These are phyloP conservation scores for Zeugodacus cucurbitae DNA, from an alignment of 1,140 invertebrate species.

Conservation along the genomic window DNA sequence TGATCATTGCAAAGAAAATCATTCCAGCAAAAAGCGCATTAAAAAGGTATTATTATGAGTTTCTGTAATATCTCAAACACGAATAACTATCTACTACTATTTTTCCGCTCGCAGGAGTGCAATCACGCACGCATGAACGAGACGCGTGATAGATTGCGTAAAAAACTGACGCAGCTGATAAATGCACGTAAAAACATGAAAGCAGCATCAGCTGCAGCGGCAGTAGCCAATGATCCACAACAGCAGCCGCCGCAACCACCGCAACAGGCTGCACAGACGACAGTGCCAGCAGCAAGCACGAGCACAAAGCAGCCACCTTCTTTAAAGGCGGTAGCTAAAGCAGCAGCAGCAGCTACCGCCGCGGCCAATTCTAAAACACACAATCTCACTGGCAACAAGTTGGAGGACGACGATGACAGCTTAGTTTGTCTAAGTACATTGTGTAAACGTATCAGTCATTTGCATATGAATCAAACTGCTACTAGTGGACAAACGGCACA, in stretches of 20 bases:
- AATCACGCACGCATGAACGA: conserved; percentile 66
- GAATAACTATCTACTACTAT: not conserved
- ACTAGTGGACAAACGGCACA: not conserved
- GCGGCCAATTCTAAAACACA: conserved; percentile 19
- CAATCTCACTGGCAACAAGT: conserved; percentile 12
- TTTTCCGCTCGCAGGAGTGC: conserved; percentile 50
- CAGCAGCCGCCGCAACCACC: conserved; percentile 40
- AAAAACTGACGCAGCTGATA: conserved; percentile 65
- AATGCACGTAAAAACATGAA: conserved; percentile 58
- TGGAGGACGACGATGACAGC: conserved; percentile 42
- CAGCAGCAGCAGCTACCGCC: conserved; percentile 48
- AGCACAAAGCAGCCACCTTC: conserved; percentile 49
- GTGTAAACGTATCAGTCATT: conserved; percentile 55
- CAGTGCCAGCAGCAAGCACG: conserved; percentile 19
- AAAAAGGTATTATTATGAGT: conserved; percentile 49
- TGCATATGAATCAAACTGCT: conserved; percentile 39
- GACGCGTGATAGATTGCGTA: conserved; percentile 67
- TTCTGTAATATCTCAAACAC: not conserved
- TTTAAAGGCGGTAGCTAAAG: conserved; percentile 54
- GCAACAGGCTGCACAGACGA: conserved; percentile 35
- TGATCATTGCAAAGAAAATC: conserved; percentile 62
- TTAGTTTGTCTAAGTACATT: conserved; percentile 58
- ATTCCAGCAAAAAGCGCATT: conserved; percentile 59
- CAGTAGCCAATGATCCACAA: conserved; percentile 44
- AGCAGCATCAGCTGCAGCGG: conserved; percentile 28